These are phyloP conservation scores for Caenorhabditis virilis DNA, from an alignment of 2,888 invertebrate species.

Conservation along the genomic window DNA sequence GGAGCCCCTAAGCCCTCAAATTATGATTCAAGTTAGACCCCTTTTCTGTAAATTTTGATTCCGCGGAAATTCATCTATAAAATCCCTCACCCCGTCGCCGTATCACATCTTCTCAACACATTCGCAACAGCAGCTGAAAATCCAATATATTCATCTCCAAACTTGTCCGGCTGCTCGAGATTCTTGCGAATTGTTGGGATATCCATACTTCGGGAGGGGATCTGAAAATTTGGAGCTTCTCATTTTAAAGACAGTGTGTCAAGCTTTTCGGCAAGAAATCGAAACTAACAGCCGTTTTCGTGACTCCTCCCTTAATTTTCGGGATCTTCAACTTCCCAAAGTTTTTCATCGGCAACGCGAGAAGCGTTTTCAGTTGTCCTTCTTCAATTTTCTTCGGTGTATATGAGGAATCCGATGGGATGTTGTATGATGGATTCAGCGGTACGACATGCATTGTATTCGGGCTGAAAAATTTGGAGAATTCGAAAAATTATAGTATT, in stretches of 20 bases:
- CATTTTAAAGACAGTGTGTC: no score
- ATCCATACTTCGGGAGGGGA: constrained; percentile 9
- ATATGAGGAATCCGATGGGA: no score
- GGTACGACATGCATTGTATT: no score
- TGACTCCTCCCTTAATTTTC: constrained; percentile 4
- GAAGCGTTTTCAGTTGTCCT: constrained; percentile 15
- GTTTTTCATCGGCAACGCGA: background rate
- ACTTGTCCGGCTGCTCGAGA: constrained; percentile 2
- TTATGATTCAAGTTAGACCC: no score
- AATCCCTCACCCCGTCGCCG: constrained; percentile 13
- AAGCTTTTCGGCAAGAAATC: no score
- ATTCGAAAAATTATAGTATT: no score
- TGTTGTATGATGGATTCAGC: no score
- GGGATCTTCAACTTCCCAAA: constrained; percentile 1
- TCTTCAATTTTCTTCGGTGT: constrained; percentile 5
- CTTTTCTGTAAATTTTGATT: no score
- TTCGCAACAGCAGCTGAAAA: constrained; percentile 11
- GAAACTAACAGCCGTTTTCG: constrained; percentile 8
- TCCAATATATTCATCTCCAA: constrained; percentile 9
- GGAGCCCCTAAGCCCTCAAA: no score
- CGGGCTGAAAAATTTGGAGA: no score
- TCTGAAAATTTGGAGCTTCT: constrained; percentile 9
- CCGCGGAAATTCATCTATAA: no score
- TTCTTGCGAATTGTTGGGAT: constrained; percentile 4
- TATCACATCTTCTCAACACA: constrained; percentile 22